Evolutionary conservation across 2,888 invertebrate species (phyloP), one percentile per base, ranked within the genome.

Genomic region (Drepanosiphum platanoidis): DNA sequence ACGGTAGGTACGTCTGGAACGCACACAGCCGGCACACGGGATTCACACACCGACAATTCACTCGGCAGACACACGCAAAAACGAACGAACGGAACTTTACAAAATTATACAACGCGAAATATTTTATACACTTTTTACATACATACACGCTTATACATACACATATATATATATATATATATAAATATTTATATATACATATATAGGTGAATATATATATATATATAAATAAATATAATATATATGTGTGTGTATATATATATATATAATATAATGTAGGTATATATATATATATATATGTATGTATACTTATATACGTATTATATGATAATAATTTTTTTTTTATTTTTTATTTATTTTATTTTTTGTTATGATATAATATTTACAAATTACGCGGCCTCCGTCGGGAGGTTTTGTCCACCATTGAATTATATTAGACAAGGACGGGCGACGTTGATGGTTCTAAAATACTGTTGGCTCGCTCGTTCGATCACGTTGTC

Each of bases 351-450:
- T 68, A 58, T 78, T 66, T 80, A n/a, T n/a, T n/a, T n/a, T n/a
- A 42, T 58, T 58, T 58, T 13, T n/a, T 18, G n/a, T 61, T 82
- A 58, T 84, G 52, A 75, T 52, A 77, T 84, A 70, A 74, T 83
- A 83, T 84, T 84, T 84, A 84, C 84, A 84, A 84, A 77, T 84
- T 77, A 77, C 58, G 75, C 84, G 84, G 84, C 84, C 84, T 84
- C 84, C 84, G 46, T 84, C 68, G 77, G 84, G 84, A 84, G 84
- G 84, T 84, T 84, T 84, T 84, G 84, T 84, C 68, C 75, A 84
- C 74, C 84, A 84, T 84, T 84, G 75, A 84, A 84, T 84, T 84
- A 84, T 52, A 77, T 84, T 84, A 84, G 68, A 84, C 77, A 75
- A 84, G 84, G 84, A 84, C 58, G n/a, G 52, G n/a, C 30, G 58